These are phyloP conservation scores for Balanococcus diminutus DNA, from an alignment of 2,888 invertebrate genomes.

Conservation along the genomic window DNA sequence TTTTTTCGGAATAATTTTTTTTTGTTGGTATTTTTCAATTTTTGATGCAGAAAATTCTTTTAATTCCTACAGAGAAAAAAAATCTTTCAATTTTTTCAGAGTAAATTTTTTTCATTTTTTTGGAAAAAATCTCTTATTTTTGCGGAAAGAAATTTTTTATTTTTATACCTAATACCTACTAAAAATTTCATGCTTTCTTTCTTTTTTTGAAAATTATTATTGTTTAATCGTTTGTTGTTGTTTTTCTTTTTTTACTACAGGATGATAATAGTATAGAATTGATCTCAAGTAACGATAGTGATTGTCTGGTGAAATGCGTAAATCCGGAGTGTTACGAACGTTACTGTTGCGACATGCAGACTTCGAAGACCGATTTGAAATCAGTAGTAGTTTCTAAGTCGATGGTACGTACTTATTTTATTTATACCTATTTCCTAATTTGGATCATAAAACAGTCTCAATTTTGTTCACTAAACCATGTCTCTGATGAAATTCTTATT, in stretches of 20 bases:
- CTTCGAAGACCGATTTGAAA: neutral
- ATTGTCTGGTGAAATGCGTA: conserved; percentile 63
- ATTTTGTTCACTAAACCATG: neutral
- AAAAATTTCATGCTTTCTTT: neutral
- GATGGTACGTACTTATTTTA: neutral
- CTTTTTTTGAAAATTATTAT: neutral
- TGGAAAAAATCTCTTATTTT: too few species aligned
- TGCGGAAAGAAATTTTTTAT: neutral
- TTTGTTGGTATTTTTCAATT: too few species aligned
- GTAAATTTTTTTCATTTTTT: too few species aligned
- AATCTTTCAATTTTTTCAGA: too few species aligned
- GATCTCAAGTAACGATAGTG: conserved; percentile 58
- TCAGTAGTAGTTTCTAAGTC: conserved; percentile 8
- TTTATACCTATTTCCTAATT: neutral
- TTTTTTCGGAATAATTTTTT: too few species aligned
- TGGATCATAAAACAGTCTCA: neutral
- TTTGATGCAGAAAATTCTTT: too few species aligned
- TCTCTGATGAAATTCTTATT: neutral
- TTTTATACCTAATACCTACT: neutral
- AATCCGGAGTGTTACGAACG: conserved; percentile 62
- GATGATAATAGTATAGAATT: conserved; percentile 58
- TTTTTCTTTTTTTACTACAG: conserved; percentile 47
- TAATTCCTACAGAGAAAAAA: too few species aligned
- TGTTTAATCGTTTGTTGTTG: neutral
- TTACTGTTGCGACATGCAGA: conserved; percentile 62